A percentile compares a stretch with the other conserved stretches of the same genome.
phyloP scores from a whole-genome alignment of 2,888 invertebrate species.

The Fragum sueziense region DNA sequence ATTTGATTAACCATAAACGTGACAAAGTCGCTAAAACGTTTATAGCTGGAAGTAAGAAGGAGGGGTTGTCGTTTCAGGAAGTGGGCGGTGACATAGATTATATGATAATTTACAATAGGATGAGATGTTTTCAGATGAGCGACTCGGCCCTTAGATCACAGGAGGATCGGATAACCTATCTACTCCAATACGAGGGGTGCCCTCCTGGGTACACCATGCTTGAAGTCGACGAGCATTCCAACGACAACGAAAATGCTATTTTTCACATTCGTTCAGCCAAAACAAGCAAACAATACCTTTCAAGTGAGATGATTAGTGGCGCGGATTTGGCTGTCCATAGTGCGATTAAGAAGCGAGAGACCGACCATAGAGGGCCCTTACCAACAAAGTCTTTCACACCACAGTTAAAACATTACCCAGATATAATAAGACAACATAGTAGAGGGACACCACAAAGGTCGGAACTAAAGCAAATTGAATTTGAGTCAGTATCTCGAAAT shows the following conservation, averaged over 20 bases:
- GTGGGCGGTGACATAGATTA: background rate
- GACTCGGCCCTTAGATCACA: background rate
- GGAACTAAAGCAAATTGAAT: background rate
- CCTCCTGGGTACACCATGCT: conserved; percentile 5
- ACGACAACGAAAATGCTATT: background rate
- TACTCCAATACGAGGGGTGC: background rate
- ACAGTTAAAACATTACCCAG: background rate
- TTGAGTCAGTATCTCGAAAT: background rate
- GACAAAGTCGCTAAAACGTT: background rate
- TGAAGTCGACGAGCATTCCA: background rate
- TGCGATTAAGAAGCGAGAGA: background rate
- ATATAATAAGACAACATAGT: background rate
- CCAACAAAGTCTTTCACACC: background rate
- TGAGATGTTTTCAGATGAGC: background rate
- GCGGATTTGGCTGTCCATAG: background rate
- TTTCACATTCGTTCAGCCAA: background rate
- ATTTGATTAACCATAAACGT: background rate
- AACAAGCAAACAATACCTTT: background rate
- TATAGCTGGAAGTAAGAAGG: conserved; percentile 9
- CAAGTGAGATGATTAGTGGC: background rate
- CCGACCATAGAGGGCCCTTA: background rate
- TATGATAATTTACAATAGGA: background rate
- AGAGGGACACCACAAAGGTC: background rate
- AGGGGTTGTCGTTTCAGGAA: conserved; percentile 1
- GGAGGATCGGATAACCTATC: background rate